A percentile compares a stretch with the other conserved stretches of the same genome.
phyloP scores from a whole-genome alignment of 1,140 invertebrate species.

The Drosophila kanapiae region DNA sequence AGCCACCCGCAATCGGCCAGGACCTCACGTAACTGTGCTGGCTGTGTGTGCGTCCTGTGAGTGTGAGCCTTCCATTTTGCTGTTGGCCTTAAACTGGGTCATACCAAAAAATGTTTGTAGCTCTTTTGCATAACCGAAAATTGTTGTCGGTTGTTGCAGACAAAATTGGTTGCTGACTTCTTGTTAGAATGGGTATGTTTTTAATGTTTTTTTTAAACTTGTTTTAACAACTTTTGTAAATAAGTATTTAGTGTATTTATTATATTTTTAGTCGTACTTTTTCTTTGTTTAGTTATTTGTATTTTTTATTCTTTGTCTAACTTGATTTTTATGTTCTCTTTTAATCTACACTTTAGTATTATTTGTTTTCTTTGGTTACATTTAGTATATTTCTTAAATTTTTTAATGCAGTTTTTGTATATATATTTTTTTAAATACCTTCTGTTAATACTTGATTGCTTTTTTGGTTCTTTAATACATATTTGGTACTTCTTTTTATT shows the following conservation, averaged over 20 bases:
- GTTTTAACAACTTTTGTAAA: neutral
- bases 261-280: neutral
- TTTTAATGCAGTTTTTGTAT: neutral
- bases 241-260: neutral
- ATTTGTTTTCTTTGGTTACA: neutral
- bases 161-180: conserved; percentile 60
- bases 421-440: too few species aligned
- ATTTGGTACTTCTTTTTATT: too few species aligned
- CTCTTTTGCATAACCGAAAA: conserved; percentile 80
- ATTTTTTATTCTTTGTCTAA: neutral
- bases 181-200: neutral
- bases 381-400: neutral
- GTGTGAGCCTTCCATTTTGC: conserved; percentile 43
- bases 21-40: conserved; percentile 60
- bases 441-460: too few species aligned
- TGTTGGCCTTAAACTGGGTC: conserved; percentile 77
- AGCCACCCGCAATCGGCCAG: conserved; percentile 54
- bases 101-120: conserved; percentile 63
- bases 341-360: neutral
- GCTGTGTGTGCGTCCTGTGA: conserved; percentile 20
- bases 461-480: too few species aligned
- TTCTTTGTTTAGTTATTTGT: neutral
- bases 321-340: neutral
- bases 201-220: neutral
- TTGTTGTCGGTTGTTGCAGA: conserved; percentile 69